Evolutionary conservation across 1,140 invertebrate species (phyloP), one percentile per base, ranked within the genome.

Genomic region (Papilio polytes): DNA sequence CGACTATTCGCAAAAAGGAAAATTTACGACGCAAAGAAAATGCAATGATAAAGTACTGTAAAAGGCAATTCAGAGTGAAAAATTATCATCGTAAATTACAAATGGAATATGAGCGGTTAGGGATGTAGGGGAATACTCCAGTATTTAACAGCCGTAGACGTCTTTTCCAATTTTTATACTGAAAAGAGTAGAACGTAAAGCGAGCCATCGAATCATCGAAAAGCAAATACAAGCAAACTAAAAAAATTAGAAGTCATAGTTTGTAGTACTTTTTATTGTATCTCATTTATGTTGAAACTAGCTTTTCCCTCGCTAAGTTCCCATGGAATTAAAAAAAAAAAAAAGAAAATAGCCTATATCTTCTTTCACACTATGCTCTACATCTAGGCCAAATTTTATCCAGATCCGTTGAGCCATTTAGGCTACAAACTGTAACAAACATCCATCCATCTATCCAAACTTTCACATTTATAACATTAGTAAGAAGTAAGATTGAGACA

Each of bases 11-110:
- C 22, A 76, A 76, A 76, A 22, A 76, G 41, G 51, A 51, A 51
- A 76, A 51, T 48, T 76, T 76, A 76, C 74, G 74, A 51, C 46
- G 20, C 44, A 48, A 76, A 76, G 74, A 76, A 51, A 76, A 76
- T 48, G 74, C 74, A 76, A 51, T 76, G 74, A 76, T 73, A 20
- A 73, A 73, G 36, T 46, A 73, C 18, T 73, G 46, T 20, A 51
- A 46, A 76, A 76, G 44, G 22, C 44, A 46, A 76, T 51, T 48
- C n/a, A 76, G 46, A 51, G 20, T 76, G 44, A 48, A 76, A 51
- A 51, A 46, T 76, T 76, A 76, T 76, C 13, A 31, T 22, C 74
- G 46, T 76, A 76, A 76, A 76, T 74, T 74, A 20, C 18, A 36
- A n/a, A 10, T 73, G 8, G 9, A 10, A 44, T 41, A 73, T n/a